Conservation (phyloP, 2,113 vertebrate species). For the Sigmodon hispidus region DNA sequence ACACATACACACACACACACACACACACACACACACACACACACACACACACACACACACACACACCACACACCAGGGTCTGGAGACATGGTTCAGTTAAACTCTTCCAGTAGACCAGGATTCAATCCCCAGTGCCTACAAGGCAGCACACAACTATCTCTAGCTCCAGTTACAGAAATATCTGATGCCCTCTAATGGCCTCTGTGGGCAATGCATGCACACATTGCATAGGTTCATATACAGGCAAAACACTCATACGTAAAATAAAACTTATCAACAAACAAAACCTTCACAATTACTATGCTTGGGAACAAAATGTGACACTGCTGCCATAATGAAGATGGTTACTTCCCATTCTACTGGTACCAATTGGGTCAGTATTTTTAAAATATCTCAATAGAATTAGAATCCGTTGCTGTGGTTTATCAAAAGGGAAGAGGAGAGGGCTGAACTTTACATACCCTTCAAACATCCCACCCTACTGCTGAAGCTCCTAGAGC, state of each 20-base stretch:
- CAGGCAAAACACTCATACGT: neutral
- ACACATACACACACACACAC: neutral
- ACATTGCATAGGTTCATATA: neutral
- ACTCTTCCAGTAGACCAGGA: neutral
- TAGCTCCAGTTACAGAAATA: too few relatives aligned
- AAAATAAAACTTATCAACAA: neutral
- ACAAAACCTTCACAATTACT: neutral
- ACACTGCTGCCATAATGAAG: neutral
- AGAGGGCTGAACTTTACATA: neutral
- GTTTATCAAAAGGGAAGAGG: neutral
- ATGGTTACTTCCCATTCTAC: neutral
- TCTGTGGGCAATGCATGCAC: neutral
- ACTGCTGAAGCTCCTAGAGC: neutral
- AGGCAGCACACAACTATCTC: too few relatives aligned
- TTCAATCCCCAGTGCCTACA: too few relatives aligned
- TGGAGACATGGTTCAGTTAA: neutral
- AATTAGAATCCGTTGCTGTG: neutral
- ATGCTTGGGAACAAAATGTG: neutral
- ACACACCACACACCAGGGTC: neutral
- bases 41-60: neutral
- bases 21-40: neutral
- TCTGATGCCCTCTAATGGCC: neutral
- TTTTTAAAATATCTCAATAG: conserved; percentile 1
- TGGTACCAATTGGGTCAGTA: neutral
- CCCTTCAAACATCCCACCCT: neutral